phyloP scores from a whole-genome alignment of 1,140 invertebrate species.

The Lepidostoma basale region DNA sequence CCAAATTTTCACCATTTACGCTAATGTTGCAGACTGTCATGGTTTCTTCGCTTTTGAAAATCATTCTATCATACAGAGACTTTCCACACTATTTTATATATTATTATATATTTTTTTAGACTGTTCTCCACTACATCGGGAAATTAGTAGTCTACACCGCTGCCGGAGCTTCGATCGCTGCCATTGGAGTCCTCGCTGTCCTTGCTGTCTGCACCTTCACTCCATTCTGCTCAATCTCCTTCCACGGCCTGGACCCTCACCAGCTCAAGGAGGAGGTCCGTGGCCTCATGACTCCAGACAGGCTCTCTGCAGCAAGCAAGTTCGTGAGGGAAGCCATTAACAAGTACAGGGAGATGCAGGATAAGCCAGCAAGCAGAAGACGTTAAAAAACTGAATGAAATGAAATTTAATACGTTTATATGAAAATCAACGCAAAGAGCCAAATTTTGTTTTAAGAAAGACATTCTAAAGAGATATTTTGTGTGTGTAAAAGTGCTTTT shows the following conservation, averaged over 20 bases:
- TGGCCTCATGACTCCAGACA: constrained; percentile 59
- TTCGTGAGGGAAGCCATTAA: constrained; percentile 69
- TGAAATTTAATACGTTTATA: background rate
- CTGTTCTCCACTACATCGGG: constrained; percentile 51
- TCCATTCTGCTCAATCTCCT: constrained; percentile 67
- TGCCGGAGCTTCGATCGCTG: constrained; percentile 59
- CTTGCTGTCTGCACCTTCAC: constrained; percentile 69
- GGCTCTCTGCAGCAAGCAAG: constrained; percentile 64
- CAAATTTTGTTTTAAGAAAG: too few relatives aligned
- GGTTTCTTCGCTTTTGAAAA: too few relatives aligned
- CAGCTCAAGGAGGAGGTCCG: constrained; percentile 48
- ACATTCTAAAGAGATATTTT: too few relatives aligned
- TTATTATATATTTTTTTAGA: constrained; percentile 48
- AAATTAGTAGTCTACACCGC: constrained; percentile 51
- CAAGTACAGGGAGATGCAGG: constrained; percentile 67
- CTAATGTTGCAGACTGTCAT: too few relatives aligned
- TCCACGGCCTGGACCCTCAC: constrained; percentile 58
- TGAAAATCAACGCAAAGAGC: background rate
- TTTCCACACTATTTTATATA: background rate
- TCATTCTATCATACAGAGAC: too few relatives aligned
- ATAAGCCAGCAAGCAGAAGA: background rate
- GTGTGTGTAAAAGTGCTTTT: background rate
- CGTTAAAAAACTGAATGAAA: background rate
- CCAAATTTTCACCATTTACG: too few relatives aligned
- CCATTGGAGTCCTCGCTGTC: constrained; percentile 64